Evolutionary conservation across 23 tunicate species (phyloP), one percentile per base, ranked within the genome.

Genomic region (Styela plicata): DNA sequence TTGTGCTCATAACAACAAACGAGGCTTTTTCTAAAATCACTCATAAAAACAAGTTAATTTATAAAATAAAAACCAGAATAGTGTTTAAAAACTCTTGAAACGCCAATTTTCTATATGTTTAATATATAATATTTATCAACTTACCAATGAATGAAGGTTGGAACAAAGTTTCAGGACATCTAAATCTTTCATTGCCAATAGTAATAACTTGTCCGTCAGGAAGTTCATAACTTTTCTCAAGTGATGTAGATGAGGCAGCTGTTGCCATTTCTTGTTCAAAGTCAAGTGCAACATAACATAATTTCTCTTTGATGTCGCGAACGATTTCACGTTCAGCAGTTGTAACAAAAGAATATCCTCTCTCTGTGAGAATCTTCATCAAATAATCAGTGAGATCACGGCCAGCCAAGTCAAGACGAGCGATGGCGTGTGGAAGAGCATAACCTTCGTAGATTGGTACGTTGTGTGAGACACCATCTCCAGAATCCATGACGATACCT

Each of bases 111-210:
- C n/a, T n/a, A n/a, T n/a, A n/a, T n/a, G n/a, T n/a, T n/a, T n/a
- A n/a, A n/a, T n/a, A n/a, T n/a, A n/a, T n/a, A n/a, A n/a, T n/a
- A n/a, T n/a, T n/a, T n/a, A 44, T 44, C 57, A 44, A 44, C 57
- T 44, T 66, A 78, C 90, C 90, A 44, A 88, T 88, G 86, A 88
- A 88, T 61, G 95, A 93, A 31, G 98, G 98, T 53, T 88, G 94
- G 98, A 94, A 94, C 81, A 94, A 71, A 73, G 98, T 94, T 77
- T 94, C 98, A 3, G 97, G 97, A 76, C 97, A 92, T 29, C 97
- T 81, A 86, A 92, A 92, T 68, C 97, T 28, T 62, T 92, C 97
- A 82, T 92, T 92, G 27, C 97, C 97, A 61, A 92, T 92, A 75
- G 97, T 92, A 83, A 92, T 68, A 10, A 86, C 85, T 37, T 86